phyloP scores from a whole-genome alignment of 64 coral and sea anemone genomes.

The Montipora sp. region DNA sequence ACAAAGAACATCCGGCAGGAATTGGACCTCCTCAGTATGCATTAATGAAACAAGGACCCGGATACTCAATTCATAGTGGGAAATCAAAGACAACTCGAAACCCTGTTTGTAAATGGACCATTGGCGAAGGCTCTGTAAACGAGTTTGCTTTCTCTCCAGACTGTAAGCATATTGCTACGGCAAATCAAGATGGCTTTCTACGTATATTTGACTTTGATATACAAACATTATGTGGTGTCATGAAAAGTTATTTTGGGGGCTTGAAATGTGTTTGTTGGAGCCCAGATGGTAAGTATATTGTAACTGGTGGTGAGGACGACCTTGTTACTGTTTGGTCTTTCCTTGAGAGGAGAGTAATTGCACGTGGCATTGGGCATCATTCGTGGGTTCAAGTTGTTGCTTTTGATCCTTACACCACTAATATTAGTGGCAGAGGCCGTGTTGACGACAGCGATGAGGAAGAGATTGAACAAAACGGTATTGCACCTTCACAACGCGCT shows the following conservation, averaged over 20 bases:
- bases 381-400: conserved; percentile 96
- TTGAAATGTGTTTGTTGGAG: conserved; percentile 97
- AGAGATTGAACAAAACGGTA: conserved; percentile 85
- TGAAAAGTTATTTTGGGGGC: conserved; percentile 99
- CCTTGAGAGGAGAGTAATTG: conserved; percentile 84
- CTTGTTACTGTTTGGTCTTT: conserved; percentile 97
- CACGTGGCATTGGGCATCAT: conserved; percentile 87
- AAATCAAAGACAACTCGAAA: conserved; percentile 96
- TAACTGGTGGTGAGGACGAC: conserved; percentile 95
- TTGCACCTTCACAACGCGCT: conserved; percentile 39
- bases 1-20: conserved; percentile 89
- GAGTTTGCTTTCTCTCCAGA: conserved; percentile 99
- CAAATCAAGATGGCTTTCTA: conserved; percentile 93
- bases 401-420: conserved; percentile 99
- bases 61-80: conserved; percentile 84
- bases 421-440: conserved; percentile 76
- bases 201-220: conserved; percentile 98
- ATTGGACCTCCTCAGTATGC: conserved; percentile 76
- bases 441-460: conserved; percentile 98
- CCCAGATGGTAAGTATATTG: conserved; percentile 98
- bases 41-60: conserved; percentile 97
- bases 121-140: conserved; percentile 87
- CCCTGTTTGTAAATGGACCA: conserved; percentile 98
- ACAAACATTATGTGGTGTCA: conserved; percentile 94
- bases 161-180: conserved; percentile 98